Evolutionary conservation across 2,113 vertebrate species (phyloP).

Genomic region (Prionailurus viverrinus): DNA sequence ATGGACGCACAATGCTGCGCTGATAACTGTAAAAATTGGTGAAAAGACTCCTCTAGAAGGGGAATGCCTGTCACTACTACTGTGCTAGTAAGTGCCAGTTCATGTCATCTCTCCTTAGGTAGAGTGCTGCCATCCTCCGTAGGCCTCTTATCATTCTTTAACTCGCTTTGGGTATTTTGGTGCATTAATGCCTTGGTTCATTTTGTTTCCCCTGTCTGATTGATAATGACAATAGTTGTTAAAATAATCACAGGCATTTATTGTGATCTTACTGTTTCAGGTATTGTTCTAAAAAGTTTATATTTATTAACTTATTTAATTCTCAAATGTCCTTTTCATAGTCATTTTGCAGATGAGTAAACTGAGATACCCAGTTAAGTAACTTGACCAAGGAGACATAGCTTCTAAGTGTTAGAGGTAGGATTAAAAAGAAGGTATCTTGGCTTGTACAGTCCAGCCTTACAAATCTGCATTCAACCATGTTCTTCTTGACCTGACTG

Average conservation of each 20-base stretch:
- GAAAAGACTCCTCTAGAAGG: not conserved
- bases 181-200: not conserved
- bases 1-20: not conserved
- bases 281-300: not conserved
- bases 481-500: not conserved
- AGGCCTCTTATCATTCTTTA: not conserved
- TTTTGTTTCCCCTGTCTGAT: not conserved
- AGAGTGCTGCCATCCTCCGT: not conserved
- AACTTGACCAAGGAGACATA: not conserved
- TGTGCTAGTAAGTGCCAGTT: not conserved
- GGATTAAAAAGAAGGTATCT: not conserved
- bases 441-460: not conserved
- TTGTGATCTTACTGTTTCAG: not conserved
- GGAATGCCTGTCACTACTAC: not conserved
- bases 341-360: not conserved
- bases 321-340: not conserved
- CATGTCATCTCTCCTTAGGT: not conserved
- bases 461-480: not conserved
- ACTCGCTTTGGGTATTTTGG: not conserved
- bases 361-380: not conserved
- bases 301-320: not conserved
- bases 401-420: not conserved
- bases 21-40: not conserved
- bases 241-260: not conserved
- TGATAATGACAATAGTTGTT: not conserved